These are phyloP conservation scores for Holotrichia oblita DNA, from an alignment of 1,140 invertebrate genomes.

Conservation along the genomic window DNA sequence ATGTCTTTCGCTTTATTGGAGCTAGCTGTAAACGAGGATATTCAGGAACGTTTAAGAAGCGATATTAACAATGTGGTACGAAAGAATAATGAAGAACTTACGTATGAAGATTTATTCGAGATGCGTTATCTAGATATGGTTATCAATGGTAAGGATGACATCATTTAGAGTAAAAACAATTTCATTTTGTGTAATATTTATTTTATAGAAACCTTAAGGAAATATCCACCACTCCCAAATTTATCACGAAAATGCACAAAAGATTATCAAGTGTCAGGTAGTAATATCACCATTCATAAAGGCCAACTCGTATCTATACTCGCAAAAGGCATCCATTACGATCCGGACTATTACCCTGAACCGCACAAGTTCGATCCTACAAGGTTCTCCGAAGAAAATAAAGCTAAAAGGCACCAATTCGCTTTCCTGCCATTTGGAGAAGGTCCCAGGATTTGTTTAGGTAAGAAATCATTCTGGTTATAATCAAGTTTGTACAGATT, in stretches of 20 bases:
- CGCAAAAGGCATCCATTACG: conserved; percentile 63
- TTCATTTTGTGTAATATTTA: no score
- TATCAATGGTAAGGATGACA: conserved; percentile 58
- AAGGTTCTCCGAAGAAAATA: conserved; percentile 64
- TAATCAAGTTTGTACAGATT: background rate
- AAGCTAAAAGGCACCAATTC: conserved; percentile 56
- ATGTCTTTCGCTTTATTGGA: conserved; percentile 63
- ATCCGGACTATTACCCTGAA: conserved; percentile 50
- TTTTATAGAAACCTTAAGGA: conserved; percentile 65
- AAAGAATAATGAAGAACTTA: conserved; percentile 62
- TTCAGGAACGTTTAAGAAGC: conserved; percentile 61
- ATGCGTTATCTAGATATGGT: conserved; percentile 59
- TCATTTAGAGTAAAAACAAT: conserved; percentile 50
- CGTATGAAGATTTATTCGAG: conserved; percentile 67
- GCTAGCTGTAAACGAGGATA: conserved; percentile 60
- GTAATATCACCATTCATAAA: conserved; percentile 53
- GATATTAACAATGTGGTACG: conserved; percentile 62
- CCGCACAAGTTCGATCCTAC: conserved; percentile 60
- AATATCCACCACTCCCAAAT: conserved; percentile 64
- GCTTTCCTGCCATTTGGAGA: conserved; percentile 67
- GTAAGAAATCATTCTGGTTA: conserved; percentile 44
- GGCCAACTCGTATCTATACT: conserved; percentile 55
- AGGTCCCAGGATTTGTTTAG: conserved; percentile 68
- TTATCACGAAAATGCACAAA: conserved; percentile 65
- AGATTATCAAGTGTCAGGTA: conserved; percentile 61